Conservation (phyloP, 2,113 vertebrate species). For the Hepsetus odoe region DNA sequence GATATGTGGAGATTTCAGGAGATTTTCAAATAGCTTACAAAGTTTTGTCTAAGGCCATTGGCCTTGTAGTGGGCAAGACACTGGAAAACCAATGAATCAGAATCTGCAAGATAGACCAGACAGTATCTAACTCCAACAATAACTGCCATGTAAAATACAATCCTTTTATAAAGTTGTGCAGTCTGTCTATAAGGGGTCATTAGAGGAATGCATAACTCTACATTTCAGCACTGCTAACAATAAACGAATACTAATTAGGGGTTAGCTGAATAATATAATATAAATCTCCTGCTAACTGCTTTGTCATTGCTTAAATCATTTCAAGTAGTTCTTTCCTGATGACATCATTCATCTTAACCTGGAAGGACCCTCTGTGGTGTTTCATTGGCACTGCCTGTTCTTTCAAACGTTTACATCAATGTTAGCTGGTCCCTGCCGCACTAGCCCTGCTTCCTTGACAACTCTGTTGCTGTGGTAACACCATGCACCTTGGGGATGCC, state of each 20-base stretch:
- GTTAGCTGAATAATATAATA: background rate
- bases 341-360: background rate
- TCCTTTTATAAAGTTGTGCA: too few species aligned
- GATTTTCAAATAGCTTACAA: background rate
- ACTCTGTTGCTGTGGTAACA: conserved; percentile 80
- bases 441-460: conserved; percentile 64
- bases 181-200: background rate
- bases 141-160: too few species aligned
- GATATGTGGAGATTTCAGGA: background rate
- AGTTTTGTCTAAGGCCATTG: background rate
- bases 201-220: background rate
- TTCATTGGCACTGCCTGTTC: background rate
- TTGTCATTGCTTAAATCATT: background rate
- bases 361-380: conserved; percentile 1
- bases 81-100: conserved; percentile 28
- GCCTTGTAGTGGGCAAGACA: conserved; percentile 8
- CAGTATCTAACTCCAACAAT: too few species aligned
- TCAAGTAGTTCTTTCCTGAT: background rate
- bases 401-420: conserved; percentile 2
- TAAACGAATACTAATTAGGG: background rate
- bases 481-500: conserved; percentile 70
- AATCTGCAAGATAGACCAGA: conserved; percentile 15
- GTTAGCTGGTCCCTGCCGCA: conserved; percentile 28
- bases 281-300: background rate
- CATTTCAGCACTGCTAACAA: background rate